A percentile compares a stretch with the other conserved stretches of the same genome.
These are phyloP conservation scores for Leptinotarsa rubiginosa DNA, from an alignment of 2,888 invertebrate genomes.

Conservation along the genomic window DNA sequence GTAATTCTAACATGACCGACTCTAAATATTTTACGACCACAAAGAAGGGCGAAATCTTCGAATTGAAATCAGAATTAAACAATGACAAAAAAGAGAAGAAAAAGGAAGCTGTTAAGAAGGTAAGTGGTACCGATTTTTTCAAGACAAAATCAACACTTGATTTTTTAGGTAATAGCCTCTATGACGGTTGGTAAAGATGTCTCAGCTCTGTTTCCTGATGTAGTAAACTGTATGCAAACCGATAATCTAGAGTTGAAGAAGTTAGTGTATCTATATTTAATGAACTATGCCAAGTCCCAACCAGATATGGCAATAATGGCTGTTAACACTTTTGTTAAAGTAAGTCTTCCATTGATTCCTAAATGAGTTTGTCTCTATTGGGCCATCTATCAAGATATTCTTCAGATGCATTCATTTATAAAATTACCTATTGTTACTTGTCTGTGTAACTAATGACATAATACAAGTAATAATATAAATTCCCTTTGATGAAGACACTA, in stretches of 20 bases:
- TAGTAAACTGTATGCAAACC: constrained; percentile 99
- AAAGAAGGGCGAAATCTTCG: constrained; percentile 99
- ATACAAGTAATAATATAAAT: too few species aligned
- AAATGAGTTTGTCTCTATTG: too few species aligned
- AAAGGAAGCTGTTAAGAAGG: constrained; percentile 99
- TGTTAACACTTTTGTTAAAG: constrained; percentile 99
- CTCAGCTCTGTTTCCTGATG: constrained; percentile 97
- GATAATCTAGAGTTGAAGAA: constrained; percentile 99
- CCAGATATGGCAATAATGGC: constrained; percentile 99
- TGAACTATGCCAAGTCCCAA: constrained; percentile 99
- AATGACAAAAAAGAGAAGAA: constrained; percentile 99
- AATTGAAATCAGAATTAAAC: constrained; percentile 97
- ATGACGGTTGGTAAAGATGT: constrained; percentile 99
- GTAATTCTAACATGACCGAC: constrained; percentile 89
- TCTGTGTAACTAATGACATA: too few species aligned
- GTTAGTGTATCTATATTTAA: constrained; percentile 96
- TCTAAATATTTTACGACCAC: constrained; percentile 99
- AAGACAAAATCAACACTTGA: not conserved
- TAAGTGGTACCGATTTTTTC: constrained; percentile 60
- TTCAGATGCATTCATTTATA: too few species aligned
- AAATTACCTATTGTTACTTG: too few species aligned
- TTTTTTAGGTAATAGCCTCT: constrained; percentile 92
- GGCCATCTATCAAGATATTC: too few species aligned
- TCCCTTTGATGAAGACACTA: too few species aligned
- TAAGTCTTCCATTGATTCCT: constrained; percentile 66